Percentiles rank a stretch among this genome's conserved stretches.
Evolutionary conservation across 2,113 vertebrate species (phyloP).

Genomic region (Oncorhynchus masou): DNA sequence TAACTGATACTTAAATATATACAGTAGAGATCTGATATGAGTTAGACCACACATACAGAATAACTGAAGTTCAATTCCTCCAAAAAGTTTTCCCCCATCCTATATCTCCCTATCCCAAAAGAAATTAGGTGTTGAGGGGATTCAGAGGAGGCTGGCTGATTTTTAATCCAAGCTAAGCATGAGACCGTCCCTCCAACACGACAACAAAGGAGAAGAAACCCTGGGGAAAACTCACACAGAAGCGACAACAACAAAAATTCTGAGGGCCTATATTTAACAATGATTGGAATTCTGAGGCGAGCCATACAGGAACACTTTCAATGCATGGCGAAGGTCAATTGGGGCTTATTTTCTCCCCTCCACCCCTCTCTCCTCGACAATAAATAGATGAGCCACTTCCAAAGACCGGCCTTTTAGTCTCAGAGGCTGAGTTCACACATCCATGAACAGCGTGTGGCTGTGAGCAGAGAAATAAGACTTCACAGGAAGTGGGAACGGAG

Average conservation of each 20-base stretch:
- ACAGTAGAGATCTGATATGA: constrained; percentile 49
- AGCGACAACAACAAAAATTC: constrained; percentile 65
- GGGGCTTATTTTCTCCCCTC: constrained; percentile 52
- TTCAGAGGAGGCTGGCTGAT: constrained; percentile 44
- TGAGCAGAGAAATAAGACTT: constrained; percentile 44
- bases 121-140: constrained; percentile 33
- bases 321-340: constrained; percentile 75
- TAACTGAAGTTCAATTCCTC: constrained; percentile 38
- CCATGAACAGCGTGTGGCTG: constrained; percentile 57
- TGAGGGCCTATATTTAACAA: constrained; percentile 77
- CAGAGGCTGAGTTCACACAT: constrained; percentile 53
- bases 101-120: constrained; percentile 33
- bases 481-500: constrained; percentile 23
- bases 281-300: constrained; percentile 72
- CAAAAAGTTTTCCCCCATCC: constrained; percentile 41
- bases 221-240: constrained; percentile 43
- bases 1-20: constrained; percentile 55
- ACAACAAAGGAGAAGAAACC: constrained; percentile 59
- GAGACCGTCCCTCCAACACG: constrained; percentile 46
- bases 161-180: constrained; percentile 65
- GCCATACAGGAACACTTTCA: constrained; percentile 79
- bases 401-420: constrained; percentile 53
- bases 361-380: constrained; percentile 50
- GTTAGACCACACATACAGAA: constrained; percentile 61
- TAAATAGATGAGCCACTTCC: constrained; percentile 75